Evolutionary conservation across 2,113 vertebrate genomes (phyloP).

Genomic region (Cebus imitator): DNA sequence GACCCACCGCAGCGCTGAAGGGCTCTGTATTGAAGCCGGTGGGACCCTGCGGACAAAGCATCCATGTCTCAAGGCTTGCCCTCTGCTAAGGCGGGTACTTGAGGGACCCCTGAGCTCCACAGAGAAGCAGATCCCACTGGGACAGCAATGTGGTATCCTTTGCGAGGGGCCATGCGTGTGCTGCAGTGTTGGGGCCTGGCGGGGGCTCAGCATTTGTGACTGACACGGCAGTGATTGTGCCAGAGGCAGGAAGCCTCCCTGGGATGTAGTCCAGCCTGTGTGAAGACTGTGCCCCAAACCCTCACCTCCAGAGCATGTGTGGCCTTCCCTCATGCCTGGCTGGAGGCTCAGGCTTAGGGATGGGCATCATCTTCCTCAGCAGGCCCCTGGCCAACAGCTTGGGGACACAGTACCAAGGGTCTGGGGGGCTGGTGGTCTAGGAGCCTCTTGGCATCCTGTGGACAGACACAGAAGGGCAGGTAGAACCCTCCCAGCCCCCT

Average conservation of each 20-base stretch:
- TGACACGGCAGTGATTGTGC: not conserved
- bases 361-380: not conserved
- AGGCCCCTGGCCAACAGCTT: not conserved
- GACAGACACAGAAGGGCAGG: not conserved
- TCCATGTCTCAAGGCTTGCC: not conserved
- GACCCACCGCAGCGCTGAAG: too few species aligned
- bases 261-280: not conserved
- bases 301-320: not conserved
- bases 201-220: not conserved
- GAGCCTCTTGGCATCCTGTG: not conserved
- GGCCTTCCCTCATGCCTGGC: not conserved
- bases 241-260: not conserved
- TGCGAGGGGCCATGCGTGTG: not conserved
- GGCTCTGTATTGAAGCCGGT: not conserved
- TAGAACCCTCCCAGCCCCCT: too few species aligned
- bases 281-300: not conserved
- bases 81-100: not conserved
- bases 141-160: not conserved
- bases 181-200: not conserved
- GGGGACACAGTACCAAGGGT: not conserved
- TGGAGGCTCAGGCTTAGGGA: not conserved
- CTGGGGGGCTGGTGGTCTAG: not conserved
- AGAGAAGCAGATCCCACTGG: not conserved
- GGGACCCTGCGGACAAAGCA: not conserved
- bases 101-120: not conserved